phyloP scores from a whole-genome alignment of 2,113 vertebrate genomes.

The Isichthys henryi region DNA sequence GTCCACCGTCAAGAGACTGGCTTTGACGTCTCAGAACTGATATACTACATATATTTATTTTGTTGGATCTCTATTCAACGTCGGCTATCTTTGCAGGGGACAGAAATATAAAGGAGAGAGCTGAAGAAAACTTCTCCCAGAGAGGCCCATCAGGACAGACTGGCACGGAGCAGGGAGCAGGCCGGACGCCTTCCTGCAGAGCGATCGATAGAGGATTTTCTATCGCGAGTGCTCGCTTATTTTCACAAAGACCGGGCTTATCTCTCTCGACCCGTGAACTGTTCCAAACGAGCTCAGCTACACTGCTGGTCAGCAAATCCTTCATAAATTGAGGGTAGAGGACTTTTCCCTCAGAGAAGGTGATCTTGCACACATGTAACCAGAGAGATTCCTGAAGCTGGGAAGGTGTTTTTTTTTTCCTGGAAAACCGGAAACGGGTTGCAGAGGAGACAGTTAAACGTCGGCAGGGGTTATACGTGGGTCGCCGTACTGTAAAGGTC shows the following conservation, averaged over 20 bases:
- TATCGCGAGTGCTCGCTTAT: neutral
- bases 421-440: neutral
- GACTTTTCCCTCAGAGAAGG: neutral
- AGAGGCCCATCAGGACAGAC: neutral
- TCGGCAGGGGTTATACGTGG: neutral
- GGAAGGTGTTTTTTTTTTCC: neutral
- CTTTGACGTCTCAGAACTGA: neutral
- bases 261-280: neutral
- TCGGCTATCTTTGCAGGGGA: neutral
- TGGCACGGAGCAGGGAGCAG: neutral
- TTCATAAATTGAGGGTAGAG: neutral
- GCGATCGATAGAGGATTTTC: neutral
- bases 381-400: neutral
- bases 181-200: neutral
- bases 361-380: neutral
- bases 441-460: neutral
- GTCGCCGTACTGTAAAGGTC: neutral
- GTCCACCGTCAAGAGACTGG: neutral
- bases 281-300: neutral
- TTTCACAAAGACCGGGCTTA: neutral
- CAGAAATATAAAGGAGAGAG: neutral
- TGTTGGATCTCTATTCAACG: neutral
- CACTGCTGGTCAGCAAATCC: neutral
- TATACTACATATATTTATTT: neutral
- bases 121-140: neutral